A percentile compares a stretch with the other conserved stretches of the same genome.
Evolutionary conservation across 2,797 vertebrate species (phyloP).

Genomic region (Pagetopsis macropterus): DNA sequence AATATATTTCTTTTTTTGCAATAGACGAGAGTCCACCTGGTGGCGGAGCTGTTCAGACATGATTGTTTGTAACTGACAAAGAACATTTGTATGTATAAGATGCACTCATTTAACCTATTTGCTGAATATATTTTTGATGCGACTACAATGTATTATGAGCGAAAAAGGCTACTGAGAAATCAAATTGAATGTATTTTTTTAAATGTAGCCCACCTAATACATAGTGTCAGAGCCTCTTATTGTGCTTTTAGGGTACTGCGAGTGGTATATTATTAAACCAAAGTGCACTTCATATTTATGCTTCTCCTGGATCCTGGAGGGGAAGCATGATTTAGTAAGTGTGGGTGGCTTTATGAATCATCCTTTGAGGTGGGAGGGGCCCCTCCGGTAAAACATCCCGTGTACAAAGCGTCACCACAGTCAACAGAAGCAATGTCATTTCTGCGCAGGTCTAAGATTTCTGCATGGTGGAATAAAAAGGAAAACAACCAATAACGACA

Average conservation of each 20-base stretch:
- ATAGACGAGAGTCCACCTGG: slow-evolving; percentile 29
- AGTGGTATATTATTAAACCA: not conserved
- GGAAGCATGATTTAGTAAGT: slow-evolving; percentile 23
- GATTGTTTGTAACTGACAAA: slow-evolving; percentile 5
- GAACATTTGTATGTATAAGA: not conserved
- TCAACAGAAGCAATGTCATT: slow-evolving; percentile 36
- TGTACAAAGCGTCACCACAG: slow-evolving; percentile 41
- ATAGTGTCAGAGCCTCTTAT: no score
- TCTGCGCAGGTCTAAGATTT: slow-evolving; percentile 56
- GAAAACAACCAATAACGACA: slow-evolving; percentile 7
- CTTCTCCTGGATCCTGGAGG: not conserved
- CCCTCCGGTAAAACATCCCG: slow-evolving; percentile 39
- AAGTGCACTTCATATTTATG: not conserved
- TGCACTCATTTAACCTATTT: no score
- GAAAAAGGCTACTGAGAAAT: not conserved
- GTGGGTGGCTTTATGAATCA: slow-evolving; percentile 60
- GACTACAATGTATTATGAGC: not conserved
- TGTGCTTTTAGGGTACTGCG: not conserved
- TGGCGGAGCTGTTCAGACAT: slow-evolving; percentile 35
- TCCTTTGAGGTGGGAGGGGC: slow-evolving; percentile 67
- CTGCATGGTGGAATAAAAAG: not conserved
- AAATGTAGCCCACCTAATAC: not conserved
- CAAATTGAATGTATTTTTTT: not conserved
- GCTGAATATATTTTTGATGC: no score
- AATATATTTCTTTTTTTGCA: not conserved